Conservation (phyloP, 2,113 vertebrate species). For the Prunella fulvescens region DNA sequence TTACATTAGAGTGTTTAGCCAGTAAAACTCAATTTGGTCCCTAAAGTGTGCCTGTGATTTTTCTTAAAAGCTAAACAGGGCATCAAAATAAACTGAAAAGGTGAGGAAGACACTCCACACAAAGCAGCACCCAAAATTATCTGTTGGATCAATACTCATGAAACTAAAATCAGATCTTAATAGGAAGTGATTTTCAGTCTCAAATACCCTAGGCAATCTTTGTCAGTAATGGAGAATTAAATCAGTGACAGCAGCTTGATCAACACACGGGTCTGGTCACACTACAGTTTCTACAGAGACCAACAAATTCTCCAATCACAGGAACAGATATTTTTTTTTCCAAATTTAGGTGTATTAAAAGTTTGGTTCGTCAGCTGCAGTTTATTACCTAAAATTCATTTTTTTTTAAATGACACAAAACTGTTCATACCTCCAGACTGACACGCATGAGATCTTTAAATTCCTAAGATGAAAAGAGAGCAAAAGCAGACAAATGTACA, state of each 20-base stretch:
- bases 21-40: neutral
- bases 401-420: neutral
- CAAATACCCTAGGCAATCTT: neutral
- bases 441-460: neutral
- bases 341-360: neutral
- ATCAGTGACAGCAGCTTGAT: neutral
- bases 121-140: neutral
- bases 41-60: neutral
- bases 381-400: neutral
- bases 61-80: neutral
- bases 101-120: neutral
- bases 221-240: neutral
- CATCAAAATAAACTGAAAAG: neutral
- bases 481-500: neutral
- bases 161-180: neutral
- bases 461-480: neutral
- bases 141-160: neutral
- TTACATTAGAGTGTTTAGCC: neutral
- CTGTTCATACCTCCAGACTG: neutral
- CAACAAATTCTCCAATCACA: neutral
- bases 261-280: neutral
- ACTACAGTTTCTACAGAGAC: neutral
- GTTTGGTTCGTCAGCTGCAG: neutral
- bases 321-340: neutral
- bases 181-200: neutral